Evolutionary conservation across 2,113 vertebrate genomes (phyloP).

Genomic region (Crotalus tigris): DNA sequence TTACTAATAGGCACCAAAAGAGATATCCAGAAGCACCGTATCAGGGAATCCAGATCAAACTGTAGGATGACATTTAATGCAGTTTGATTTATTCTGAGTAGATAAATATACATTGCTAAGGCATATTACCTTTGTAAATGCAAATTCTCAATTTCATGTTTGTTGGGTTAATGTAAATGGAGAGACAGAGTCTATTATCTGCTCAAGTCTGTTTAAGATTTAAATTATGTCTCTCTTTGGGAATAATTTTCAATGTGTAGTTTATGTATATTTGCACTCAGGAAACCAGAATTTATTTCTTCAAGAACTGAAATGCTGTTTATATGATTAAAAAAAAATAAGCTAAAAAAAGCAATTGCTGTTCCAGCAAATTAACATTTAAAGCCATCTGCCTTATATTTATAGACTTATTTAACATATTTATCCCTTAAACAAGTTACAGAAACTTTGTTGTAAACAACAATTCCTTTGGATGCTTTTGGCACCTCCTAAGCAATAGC

Average conservation of each 20-base stretch:
- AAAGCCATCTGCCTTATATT: neutral
- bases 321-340: slow-evolving; percentile 16
- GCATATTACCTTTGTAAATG: neutral
- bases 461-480: neutral
- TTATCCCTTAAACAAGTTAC: slow-evolving; percentile 11
- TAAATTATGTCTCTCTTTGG: neutral
- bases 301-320: neutral
- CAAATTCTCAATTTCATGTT: neutral
- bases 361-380: neutral
- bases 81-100: neutral
- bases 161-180: neutral
- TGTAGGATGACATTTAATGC: neutral
- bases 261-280: neutral
- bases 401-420: slow-evolving; percentile 12
- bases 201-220: neutral
- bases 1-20: neutral
- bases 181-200: neutral
- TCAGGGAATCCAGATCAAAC: neutral
- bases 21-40: neutral
- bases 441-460: slow-evolving; percentile 16
- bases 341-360: neutral
- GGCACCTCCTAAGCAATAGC: slow-evolving; percentile 24
- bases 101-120: neutral
- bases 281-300: slow-evolving; percentile 1
- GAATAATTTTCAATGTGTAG: neutral